Base-by-base conservation (phyloP, 2,888 invertebrate species). In the Mimumesa dahlbomi region DNA sequence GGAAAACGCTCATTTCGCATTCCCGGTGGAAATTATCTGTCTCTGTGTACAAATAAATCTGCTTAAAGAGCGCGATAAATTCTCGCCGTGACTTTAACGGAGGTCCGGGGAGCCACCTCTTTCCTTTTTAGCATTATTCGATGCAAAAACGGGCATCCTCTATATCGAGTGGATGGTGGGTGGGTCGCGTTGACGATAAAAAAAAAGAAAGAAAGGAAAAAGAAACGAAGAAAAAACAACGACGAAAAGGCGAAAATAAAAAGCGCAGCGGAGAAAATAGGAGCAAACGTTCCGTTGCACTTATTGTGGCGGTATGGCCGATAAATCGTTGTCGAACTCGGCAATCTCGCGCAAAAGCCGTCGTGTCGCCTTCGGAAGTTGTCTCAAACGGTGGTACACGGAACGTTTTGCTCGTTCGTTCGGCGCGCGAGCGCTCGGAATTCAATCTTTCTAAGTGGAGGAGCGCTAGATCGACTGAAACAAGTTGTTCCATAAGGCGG, bases 391-490 rank as follows among this genome's bases (percentile, higher is more conserved):
- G 43, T 40, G 52, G 52, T n/a, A 31, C 46, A 46, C 3, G n/a
- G 48, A 46, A 49, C 53, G 45, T 73, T 54, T 65, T 52, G 57
- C 43, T 65, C 53, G 25, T 61, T 50, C 36, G 43, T 34, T 42
- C n/a, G n/a, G 29, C 40, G 1, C 21, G 45, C 40, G 22, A 46
- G 22, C 18, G 43, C 53, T 50, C 11, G 34, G 42, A 69, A 77
- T 77, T 77, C 71, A 77, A 77, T 77, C 77, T 75, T 69, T 69
- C 59, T 74, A 77, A 77, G 77, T 77, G 68, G 50, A 34, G 36
- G 14, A 36, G 16, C 62, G 59, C 29, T 53, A 48, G 38, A 36
- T 66, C 66, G 63, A 61, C 19, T 45, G 64, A 59, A 64, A 77
- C 73, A 63, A 68, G 50, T 63, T 65, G 70, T 61, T 68, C 45